Base-by-base conservation (phyloP, 2,888 invertebrate species). In the Ophraella communa region DNA sequence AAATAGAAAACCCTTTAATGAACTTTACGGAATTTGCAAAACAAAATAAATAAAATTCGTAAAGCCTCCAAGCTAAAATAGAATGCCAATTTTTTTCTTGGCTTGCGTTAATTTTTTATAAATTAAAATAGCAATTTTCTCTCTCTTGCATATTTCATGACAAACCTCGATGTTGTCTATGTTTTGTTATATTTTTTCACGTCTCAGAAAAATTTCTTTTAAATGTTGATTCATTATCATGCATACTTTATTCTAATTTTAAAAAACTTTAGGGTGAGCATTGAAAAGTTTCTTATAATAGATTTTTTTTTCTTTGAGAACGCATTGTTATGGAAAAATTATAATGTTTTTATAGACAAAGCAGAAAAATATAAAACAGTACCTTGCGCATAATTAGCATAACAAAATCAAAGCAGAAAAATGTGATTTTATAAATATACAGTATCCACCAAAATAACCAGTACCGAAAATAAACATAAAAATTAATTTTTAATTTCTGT, bases 121-220 rank as follows among this genome's bases (percentile, higher is more conserved):
- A 53, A 20, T 53, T 35, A 35, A 53, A 27, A 53, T 53, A 35
- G 53, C 53, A n/a, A 53, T 20, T 35, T 52, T 53, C 24, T 24
- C 20, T 24, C 53, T 53, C 14, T 21, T 53, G 53, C 53, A 53
- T 53, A 35, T 53, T 53, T 53, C 21, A 53, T 53, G 21, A 53
- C 18, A 35, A 53, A 53, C 14, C 35, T 18, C 33, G 1, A 4
- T 35, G 39, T 39, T 39, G 14, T 39, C 14, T 35, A 35, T 5
- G 20, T 17, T 35, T 53, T 53, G 33, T n/a, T 35, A 23, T 35
- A n/a, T 35, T 33, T 53, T 53, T 35, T 35, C 53, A 35, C 53
- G 53, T 20, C 53, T 35, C 21, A 17, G 21, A 53, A 53, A 35
- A 33, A 35, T 53, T 20, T 35, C 8, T n/a, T 53, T 35, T 53